phyloP scores from a whole-genome alignment of 2,888 invertebrate genomes.

The Drosophila paucipuncta region DNA sequence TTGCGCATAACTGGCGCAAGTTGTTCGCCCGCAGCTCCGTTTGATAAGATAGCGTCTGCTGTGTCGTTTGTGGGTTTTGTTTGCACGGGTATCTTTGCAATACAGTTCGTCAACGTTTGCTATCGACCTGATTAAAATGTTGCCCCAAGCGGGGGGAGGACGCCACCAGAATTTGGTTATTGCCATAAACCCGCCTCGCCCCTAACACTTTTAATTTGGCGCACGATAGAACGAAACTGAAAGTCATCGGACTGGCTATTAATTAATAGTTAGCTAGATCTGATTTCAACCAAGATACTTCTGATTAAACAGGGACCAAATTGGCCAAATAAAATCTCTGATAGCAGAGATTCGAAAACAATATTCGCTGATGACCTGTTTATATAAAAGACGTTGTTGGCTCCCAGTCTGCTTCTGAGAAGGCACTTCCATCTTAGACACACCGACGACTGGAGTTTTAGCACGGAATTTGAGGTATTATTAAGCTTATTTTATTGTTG shows the following conservation, averaged over 20 bases:
- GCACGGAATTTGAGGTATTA: neutral
- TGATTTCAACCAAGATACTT: neutral
- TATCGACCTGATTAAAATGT: constrained; percentile 74
- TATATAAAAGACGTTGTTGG: neutral
- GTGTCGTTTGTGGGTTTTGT: constrained; percentile 7
- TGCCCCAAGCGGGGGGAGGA: constrained; percentile 25
- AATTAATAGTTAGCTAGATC: constrained; percentile 39
- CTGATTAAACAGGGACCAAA: neutral
- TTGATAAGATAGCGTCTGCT: constrained; percentile 57
- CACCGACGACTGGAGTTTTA: no score
- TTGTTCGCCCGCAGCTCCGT: constrained; percentile 10
- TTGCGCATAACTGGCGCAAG: constrained; percentile 60
- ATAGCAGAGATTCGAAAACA: neutral
- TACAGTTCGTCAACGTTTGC: constrained; percentile 34
- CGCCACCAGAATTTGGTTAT: constrained; percentile 44
- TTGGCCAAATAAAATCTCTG: neutral
- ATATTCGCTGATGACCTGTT: constrained; percentile 1
- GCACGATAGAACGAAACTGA: constrained; percentile 17
- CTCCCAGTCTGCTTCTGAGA: neutral
- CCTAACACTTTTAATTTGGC: constrained; percentile 10
- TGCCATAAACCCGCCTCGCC: constrained; percentile 18
- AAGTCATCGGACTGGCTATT: constrained; percentile 12
- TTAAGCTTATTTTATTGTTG: neutral
- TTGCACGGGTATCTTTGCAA: constrained; percentile 29
- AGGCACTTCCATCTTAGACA: neutral